Percentiles rank a stretch among this genome's conserved stretches.
Conservation (phyloP, 2,797 vertebrate species). For the Sphenopsis melanotis region DNA sequence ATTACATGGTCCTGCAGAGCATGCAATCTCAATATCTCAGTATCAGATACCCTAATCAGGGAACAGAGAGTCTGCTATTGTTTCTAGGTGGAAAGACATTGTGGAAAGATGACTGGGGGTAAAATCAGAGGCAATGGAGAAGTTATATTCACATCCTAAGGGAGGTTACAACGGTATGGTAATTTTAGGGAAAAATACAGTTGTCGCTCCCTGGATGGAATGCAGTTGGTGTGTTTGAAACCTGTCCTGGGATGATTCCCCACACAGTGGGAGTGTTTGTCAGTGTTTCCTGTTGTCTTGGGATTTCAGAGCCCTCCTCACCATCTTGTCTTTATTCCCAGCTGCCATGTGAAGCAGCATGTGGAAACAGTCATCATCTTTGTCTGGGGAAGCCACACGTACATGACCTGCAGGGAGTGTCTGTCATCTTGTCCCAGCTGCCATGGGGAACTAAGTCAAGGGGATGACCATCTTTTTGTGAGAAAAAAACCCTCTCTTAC, state of each 20-base stretch:
- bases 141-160: background rate
- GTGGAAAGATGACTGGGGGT: background rate
- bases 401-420: fast-evolving
- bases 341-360: background rate
- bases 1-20: background rate
- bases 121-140: background rate
- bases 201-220: background rate
- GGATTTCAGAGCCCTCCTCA: background rate
- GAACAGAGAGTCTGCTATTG: background rate
- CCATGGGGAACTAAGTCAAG: fast-evolving
- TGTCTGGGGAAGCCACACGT: background rate
- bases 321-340: background rate
- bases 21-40: background rate
- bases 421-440: fast-evolving
- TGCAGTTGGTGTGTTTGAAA: fast-evolving
- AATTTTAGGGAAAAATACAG: background rate
- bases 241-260: background rate
- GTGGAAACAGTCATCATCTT: background rate
- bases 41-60: background rate
- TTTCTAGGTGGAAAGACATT: background rate
- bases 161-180: background rate
- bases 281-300: background rate
- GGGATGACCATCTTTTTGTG: background rate
- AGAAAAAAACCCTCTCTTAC: background rate
- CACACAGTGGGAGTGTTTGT: fast-evolving